Percentiles rank a stretch among this genome's conserved stretches.
These are phyloP conservation scores for Pantherophis alleghaniensis DNA, from an alignment of 2,797 vertebrate genomes.

Conservation along the genomic window DNA sequence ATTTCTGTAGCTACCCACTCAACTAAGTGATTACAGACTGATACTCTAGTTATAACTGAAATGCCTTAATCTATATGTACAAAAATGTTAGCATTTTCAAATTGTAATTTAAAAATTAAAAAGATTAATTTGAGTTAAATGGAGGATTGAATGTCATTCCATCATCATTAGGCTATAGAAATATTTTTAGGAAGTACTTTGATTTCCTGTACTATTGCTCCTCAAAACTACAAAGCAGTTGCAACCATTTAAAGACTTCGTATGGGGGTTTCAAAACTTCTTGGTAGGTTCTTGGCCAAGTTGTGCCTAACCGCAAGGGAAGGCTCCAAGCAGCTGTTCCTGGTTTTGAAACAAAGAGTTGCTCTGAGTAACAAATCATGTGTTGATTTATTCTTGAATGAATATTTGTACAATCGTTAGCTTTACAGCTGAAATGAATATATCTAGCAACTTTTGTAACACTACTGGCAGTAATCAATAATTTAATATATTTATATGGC, in stretches of 20 bases:
- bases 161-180: neutral
- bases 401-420: neutral
- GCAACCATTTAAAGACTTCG: neutral
- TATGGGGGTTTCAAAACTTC: neutral
- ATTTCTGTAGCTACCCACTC: neutral
- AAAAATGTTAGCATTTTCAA: neutral
- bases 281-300: neutral
- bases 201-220: neutral
- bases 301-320: neutral
- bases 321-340: neutral
- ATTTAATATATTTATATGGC: neutral
- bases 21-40: neutral
- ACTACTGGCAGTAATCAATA: neutral
- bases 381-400: neutral
- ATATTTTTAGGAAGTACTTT: neutral
- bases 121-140: neutral
- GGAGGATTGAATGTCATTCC: neutral
- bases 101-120: neutral
- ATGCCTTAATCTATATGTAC: neutral
- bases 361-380: neutral
- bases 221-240: neutral
- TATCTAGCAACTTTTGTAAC: neutral
- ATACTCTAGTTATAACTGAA: neutral
- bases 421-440: neutral
- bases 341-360: neutral